phyloP scores from a whole-genome alignment of 2,888 invertebrate genomes.

The Caenorhabditis angaria region DNA sequence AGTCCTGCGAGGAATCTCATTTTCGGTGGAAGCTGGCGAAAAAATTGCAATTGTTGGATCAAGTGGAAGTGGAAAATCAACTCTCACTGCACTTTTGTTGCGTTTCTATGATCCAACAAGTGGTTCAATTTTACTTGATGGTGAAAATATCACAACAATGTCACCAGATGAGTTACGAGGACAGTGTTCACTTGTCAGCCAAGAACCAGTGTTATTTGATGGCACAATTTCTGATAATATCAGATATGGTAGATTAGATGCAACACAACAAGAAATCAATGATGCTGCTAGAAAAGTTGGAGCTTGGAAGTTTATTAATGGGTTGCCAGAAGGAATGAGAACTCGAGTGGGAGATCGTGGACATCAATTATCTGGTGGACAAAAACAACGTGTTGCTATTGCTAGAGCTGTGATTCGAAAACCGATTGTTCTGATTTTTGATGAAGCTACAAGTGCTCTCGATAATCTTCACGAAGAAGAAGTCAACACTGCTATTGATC shows the following conservation, averaged over 20 bases:
- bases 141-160: slow-evolving; percentile 69
- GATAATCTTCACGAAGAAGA: slow-evolving; percentile 70
- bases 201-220: slow-evolving; percentile 73
- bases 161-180: slow-evolving; percentile 72
- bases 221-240: slow-evolving; percentile 71
- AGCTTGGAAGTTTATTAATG: slow-evolving; percentile 68
- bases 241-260: slow-evolving; percentile 65
- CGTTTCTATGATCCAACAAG: slow-evolving; percentile 66
- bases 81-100: slow-evolving; percentile 66
- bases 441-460: slow-evolving; percentile 69
- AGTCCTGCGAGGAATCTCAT: slow-evolving; percentile 61
- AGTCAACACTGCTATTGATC: slow-evolving; percentile 69
- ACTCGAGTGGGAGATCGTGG: slow-evolving; percentile 69
- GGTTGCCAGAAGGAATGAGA: slow-evolving; percentile 69
- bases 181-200: slow-evolving; percentile 74
- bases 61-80: slow-evolving; percentile 70
- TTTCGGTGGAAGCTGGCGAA: slow-evolving; percentile 65
- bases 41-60: slow-evolving; percentile 69
- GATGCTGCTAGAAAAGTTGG: slow-evolving; percentile 70
- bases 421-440: slow-evolving; percentile 58
- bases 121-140: slow-evolving; percentile 71
- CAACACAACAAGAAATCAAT: slow-evolving; percentile 68
- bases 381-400: slow-evolving; percentile 70
- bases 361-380: slow-evolving; percentile 62
- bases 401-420: slow-evolving; percentile 65